Evolutionary conservation across 2,113 vertebrate genomes (phyloP), one percentile per base, ranked within the genome.

Genomic region (Petroica traversi): DNA sequence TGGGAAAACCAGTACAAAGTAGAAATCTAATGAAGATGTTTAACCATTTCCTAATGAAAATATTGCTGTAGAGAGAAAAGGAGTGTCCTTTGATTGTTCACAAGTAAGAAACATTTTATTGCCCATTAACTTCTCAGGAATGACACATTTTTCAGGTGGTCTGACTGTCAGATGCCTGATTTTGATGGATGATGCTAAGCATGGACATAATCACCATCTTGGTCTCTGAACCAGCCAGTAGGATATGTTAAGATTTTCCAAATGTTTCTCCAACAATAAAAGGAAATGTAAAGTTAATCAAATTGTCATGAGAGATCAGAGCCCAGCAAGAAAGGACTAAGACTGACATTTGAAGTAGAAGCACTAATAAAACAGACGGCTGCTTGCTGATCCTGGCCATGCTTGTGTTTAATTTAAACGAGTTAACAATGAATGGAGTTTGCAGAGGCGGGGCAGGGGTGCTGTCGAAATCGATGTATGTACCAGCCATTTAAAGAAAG

Each of bases 231-330:
- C 62, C 73, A 94, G 94, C 40, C 85, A 79, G 89, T 93, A 83
- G 96, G 95, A 92, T 86, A 95, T 15, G 80, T 79, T 97, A 97
- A 96, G 94, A 94, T 94, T 96, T 97, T 96, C 96, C 96, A 97
- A 97, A 97, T 97, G 95, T 97, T 94, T 86, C 92, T 92, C 73
- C 94, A 95, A 97, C 93, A 96, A 97, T 96, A 93, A 97, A 95
- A 97, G 95, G 97, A 97, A 97, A 97, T 96, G 97, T 97, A 97
- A 96, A 97, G 94, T 96, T 96, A 97, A 97, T 97, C 96, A 97
- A 97, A 93, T 96, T 97, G 96, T 97, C 97, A 97, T 95, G 96
- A 97, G 88, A 96, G 95, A 97, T 97, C 95, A 97, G 94, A 97
- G 88, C 88, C 69, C 76, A 73, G 93, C 82, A 72, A 95, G 89